These are phyloP conservation scores for Fulmarus glacialis DNA, from an alignment of 2,113 vertebrate species.

Conservation along the genomic window DNA sequence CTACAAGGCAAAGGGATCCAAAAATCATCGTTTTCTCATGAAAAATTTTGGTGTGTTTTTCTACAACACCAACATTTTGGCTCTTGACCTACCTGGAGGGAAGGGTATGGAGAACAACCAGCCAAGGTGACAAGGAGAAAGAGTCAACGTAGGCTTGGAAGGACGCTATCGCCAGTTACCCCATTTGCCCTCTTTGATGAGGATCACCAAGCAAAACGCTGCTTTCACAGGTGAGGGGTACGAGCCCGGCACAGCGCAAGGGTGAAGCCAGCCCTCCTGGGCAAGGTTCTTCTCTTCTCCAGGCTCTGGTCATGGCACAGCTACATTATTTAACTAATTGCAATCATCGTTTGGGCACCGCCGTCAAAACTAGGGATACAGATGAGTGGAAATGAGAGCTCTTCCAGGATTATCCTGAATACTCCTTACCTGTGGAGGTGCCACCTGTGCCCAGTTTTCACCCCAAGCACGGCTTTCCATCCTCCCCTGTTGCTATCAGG, in stretches of 20 bases:
- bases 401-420: neutral
- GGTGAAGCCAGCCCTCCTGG: neutral
- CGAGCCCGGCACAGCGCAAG: neutral
- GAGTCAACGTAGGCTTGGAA: neutral
- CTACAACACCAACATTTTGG: neutral
- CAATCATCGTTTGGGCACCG: neutral
- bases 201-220: neutral
- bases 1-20: neutral
- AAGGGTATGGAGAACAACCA: neutral
- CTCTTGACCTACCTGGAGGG: neutral
- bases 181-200: neutral
- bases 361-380: neutral
- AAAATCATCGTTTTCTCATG: neutral
- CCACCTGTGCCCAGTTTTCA: neutral
- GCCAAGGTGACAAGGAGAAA: neutral
- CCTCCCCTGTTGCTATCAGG: too few species aligned
- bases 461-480: fast-evolving
- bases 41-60: neutral
- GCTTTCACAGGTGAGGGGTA: neutral
- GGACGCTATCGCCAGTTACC: neutral
- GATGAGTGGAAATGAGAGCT: neutral
- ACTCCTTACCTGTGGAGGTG: neutral
- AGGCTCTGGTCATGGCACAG: neutral
- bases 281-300: neutral
- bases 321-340: neutral